Conservation (phyloP, 2,888 invertebrate genomes). For the Psylliodes chrysocephalus region DNA sequence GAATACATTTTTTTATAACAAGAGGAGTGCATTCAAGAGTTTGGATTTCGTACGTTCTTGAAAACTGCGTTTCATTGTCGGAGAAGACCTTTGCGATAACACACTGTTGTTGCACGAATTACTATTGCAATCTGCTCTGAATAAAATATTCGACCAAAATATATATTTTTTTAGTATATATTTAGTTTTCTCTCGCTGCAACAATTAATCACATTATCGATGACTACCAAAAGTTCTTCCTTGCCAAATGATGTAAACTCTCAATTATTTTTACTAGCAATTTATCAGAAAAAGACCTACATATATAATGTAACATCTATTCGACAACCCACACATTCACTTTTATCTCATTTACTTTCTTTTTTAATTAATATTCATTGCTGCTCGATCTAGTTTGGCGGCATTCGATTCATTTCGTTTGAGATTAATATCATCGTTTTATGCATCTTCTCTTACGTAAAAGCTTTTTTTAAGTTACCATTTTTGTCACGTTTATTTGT, state of each 20-base stretch:
- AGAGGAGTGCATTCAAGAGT: too few species aligned
- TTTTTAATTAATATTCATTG: conserved; percentile 10
- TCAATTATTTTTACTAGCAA: background rate
- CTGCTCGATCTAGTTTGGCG: background rate
- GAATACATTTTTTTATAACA: too few species aligned
- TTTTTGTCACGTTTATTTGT: background rate
- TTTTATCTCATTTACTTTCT: conserved; percentile 8
- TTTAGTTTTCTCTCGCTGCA: too few species aligned
- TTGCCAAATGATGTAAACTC: background rate
- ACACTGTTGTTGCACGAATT: too few species aligned
- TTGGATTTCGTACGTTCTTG: too few species aligned
- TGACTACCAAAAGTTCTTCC: too few species aligned
- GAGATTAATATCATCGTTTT: conserved; percentile 4
- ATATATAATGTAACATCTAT: conserved; percentile 5
- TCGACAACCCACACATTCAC: background rate
- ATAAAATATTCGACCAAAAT: too few species aligned
- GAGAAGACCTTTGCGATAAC: too few species aligned
- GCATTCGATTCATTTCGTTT: background rate
- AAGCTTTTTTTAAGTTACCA: background rate
- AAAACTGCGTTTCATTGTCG: too few species aligned
- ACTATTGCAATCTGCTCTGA: too few species aligned
- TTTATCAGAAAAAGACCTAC: background rate
- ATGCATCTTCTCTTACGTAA: conserved; percentile 2
- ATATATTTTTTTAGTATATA: too few species aligned
- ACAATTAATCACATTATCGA: too few species aligned